Base-by-base conservation (phyloP, 2,797 vertebrate genomes). In the Acipenser transmontanus region DNA sequence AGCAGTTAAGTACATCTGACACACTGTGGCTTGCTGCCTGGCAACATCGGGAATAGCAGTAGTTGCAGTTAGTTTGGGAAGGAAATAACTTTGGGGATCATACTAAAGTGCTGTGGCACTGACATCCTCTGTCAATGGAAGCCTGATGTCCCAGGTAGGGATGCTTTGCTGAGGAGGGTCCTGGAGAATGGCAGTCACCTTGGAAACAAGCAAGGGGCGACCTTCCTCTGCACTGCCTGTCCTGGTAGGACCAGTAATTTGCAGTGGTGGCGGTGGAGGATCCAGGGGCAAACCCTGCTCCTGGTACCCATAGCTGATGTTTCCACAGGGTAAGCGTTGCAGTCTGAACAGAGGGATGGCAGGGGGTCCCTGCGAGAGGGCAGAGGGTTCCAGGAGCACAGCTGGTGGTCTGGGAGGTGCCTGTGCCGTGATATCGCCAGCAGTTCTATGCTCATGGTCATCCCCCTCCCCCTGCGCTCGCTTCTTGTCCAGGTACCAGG, bases 301-400 rank as follows among this genome's bases (percentile, higher is more conserved):
- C 85, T 98, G 96, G 86, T 95, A 97, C 69, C 96, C 95, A 0
- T 97, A 98, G 77, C 95, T 93, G 73, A 99, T 94, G 12, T 93
- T 98, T 7, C 95, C 95, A 5, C 96, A 99, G 0, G 96, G 97
- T 85, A 99, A 99, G 68, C 95, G 91, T 66, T 95, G 95, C 73
- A 99, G 93, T 91, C 95, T 91, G 85, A 97, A 99, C 72, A 98
- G 92, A 47, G 96, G 96, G 66, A 95, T 93, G 47, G 95, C 34
- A 4, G 34, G 34, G 34, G 34, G 34, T 34, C 34, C 34, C 34
- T 34, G 89, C 0, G 91, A 89, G 77, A 98, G 86, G 50, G 94
- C 82, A 8, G 95, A 91, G 1, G 96, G 96, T 80, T 99, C 96
- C 65, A 98, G 82, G 12, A 99, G 91, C 81, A 98, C 34, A 34